These are phyloP conservation scores for Chironomus tentans DNA, from an alignment of 2,888 invertebrate species.

Conservation along the genomic window DNA sequence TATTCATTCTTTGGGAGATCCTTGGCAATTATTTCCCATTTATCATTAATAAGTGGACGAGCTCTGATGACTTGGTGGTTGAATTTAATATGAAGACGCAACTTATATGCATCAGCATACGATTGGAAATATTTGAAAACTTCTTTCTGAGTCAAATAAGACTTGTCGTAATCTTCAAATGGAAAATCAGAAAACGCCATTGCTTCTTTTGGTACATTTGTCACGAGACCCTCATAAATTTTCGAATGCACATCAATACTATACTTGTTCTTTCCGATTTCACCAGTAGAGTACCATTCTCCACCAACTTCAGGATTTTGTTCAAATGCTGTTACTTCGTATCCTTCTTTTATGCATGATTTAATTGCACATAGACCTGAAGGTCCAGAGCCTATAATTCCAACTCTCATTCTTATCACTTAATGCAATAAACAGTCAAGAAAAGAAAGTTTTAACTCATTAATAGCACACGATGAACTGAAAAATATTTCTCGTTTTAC, in stretches of 20 bases:
- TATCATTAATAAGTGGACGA: conserved; percentile 39
- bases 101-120: neutral
- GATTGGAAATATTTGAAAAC: conserved; percentile 54
- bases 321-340: too few species aligned
- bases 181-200: conserved; percentile 86
- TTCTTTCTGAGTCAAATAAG: conserved; percentile 59
- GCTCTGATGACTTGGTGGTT: conserved; percentile 32
- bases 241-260: conserved; percentile 79
- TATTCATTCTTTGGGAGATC: conserved; percentile 39
- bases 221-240: conserved; percentile 82
- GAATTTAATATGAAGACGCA: conserved; percentile 30
- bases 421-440: too few species aligned
- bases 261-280: conserved; percentile 50
- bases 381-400: too few species aligned
- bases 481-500: too few species aligned
- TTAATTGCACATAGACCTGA: too few species aligned
- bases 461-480: too few species aligned
- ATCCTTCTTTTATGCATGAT: too few species aligned
- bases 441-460: too few species aligned
- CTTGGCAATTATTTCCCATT: conserved; percentile 34
- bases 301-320: too few species aligned
- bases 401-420: too few species aligned
- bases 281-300: too few species aligned
- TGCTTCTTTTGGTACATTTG: conserved; percentile 85
- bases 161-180: conserved; percentile 54